Percentiles rank a stretch among this genome's conserved stretches.
These are phyloP conservation scores for Drosophila sulfurigaster DNA, from an alignment of 1,140 invertebrate genomes.

Conservation along the genomic window DNA sequence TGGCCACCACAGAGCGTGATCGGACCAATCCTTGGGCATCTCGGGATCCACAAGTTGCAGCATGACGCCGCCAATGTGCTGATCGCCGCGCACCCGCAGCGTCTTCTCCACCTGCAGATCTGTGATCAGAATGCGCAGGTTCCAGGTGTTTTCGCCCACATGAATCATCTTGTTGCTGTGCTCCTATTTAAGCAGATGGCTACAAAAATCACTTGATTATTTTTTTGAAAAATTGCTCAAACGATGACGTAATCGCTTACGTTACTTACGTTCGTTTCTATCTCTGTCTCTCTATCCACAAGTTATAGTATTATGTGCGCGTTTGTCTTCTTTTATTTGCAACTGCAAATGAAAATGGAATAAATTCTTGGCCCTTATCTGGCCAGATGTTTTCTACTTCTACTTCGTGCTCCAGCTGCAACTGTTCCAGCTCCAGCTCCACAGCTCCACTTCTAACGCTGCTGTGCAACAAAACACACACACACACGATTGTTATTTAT, in stretches of 20 bases:
- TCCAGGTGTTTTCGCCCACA: conserved; percentile 98
- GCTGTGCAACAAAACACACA: conserved; percentile 17
- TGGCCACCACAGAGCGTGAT: conserved; percentile 99
- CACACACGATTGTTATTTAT: conserved; percentile 6
- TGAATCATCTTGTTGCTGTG: conserved; percentile 78
- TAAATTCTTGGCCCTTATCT: conserved; percentile 63
- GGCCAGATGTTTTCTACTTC: conserved; percentile 68
- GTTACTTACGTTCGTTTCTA: conserved; percentile 59
- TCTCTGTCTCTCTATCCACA: conserved; percentile 29
- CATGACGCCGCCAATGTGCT: conserved; percentile 99
- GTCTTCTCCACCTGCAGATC: conserved; percentile 96
- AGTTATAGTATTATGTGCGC: conserved; percentile 1
- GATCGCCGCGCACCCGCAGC: conserved; percentile 98
- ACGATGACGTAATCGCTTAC: conserved; percentile 70
- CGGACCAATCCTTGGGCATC: conserved; percentile 98
- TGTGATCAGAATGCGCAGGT: conserved; percentile 97
- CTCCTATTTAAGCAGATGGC: conserved; percentile 45
- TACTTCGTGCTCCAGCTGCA: neutral
- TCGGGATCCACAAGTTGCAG: conserved; percentile 98
- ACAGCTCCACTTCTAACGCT: conserved; percentile 37
- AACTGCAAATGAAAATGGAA: conserved; percentile 23
- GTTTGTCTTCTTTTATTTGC: conserved; percentile 48
- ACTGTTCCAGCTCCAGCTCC: conserved; percentile 27
- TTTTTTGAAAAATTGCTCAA: conserved; percentile 60
- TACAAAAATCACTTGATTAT: conserved; percentile 46